phyloP scores from a whole-genome alignment of 2,888 invertebrate species.

The Chrysolina oricalcia region DNA sequence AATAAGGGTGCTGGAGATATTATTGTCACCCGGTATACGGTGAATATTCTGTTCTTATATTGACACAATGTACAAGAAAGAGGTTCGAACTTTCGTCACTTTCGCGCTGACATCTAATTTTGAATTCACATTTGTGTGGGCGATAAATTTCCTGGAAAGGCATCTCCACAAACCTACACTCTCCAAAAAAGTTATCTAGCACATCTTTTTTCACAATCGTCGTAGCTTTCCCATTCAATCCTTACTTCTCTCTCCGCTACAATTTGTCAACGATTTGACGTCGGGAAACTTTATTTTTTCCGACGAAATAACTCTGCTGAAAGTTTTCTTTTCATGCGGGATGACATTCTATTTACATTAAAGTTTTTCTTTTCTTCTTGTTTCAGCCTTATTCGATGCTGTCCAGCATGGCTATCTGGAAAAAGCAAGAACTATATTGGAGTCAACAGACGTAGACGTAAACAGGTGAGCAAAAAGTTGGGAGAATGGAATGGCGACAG shows the following conservation, averaged over 20 bases:
- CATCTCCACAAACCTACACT: neutral
- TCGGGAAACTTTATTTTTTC: conserved; percentile 11
- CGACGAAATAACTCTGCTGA: conserved; percentile 9
- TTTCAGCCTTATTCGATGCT: conserved; percentile 93
- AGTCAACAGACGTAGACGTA: conserved; percentile 93
- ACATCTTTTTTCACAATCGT: neutral
- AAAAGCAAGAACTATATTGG: conserved; percentile 91
- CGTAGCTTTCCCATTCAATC: neutral
- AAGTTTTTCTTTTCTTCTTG: conserved; percentile 61
- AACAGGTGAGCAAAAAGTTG: conserved; percentile 81
- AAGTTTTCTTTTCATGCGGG: conserved; percentile 10
- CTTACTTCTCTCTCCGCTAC: neutral
- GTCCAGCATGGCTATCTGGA: conserved; percentile 97
- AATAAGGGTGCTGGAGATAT: too few species aligned
- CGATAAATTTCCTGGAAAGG: too few species aligned
- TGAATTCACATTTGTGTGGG: too few species aligned
- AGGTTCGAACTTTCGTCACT: too few species aligned
- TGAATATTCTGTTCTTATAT: too few species aligned
- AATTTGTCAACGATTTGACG: conserved; percentile 2
- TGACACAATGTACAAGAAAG: too few species aligned
- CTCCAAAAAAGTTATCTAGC: neutral
- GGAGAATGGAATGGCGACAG: neutral
- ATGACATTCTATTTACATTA: conserved; percentile 11
- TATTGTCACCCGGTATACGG: too few species aligned
- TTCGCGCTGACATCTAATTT: too few species aligned